A percentile compares a stretch with the other conserved stretches of the same genome.
Evolutionary conservation across 2,797 vertebrate species (phyloP).

Genomic region (Premnoplex brunnescens): DNA sequence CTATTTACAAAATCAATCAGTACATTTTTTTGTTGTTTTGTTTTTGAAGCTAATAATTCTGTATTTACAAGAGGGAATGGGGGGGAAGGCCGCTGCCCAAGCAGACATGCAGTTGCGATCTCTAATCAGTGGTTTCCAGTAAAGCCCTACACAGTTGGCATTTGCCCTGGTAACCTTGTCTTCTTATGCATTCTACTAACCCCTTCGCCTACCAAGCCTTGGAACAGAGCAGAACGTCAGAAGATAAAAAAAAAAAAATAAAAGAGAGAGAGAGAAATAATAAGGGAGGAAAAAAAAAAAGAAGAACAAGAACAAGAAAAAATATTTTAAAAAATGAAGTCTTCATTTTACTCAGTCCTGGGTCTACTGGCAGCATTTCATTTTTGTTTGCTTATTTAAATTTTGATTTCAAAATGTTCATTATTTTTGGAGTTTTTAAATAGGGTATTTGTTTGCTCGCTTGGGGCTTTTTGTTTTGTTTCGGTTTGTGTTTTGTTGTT

Average conservation of each 20-base stretch:
- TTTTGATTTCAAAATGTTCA: slow-evolving; percentile 84
- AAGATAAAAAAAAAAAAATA: rapidly evolving
- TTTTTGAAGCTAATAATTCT: slow-evolving; percentile 89
- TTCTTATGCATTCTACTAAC: slow-evolving; percentile 80
- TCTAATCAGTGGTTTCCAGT: slow-evolving; percentile 85
- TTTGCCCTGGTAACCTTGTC: slow-evolving; percentile 83
- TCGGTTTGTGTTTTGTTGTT: slow-evolving; percentile 51
- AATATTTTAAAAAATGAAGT: slow-evolving; percentile 29
- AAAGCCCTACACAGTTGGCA: slow-evolving; percentile 79
- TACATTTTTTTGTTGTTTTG: slow-evolving; percentile 80
- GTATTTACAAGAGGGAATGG: slow-evolving; percentile 87
- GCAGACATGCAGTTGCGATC: slow-evolving; percentile 85
- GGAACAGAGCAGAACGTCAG: slow-evolving; percentile 34
- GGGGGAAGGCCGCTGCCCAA: slow-evolving; percentile 81
- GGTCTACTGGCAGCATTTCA: slow-evolving; percentile 80
- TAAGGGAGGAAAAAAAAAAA: not conserved
- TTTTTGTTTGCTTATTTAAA: slow-evolving; percentile 63
- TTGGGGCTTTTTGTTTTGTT: slow-evolving; percentile 76
- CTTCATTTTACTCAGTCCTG: slow-evolving; percentile 83
- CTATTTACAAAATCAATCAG: slow-evolving; percentile 99
- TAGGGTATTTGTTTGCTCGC: slow-evolving; percentile 64
- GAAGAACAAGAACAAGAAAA: not conserved
- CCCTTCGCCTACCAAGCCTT: slow-evolving; percentile 79
- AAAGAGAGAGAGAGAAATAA: not conserved
- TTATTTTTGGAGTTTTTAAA: slow-evolving; percentile 88